A percentile compares a stretch with the other conserved stretches of the same genome.
phyloP scores from a whole-genome alignment of 1,140 invertebrate species.

The Achatina immaculata region DNA sequence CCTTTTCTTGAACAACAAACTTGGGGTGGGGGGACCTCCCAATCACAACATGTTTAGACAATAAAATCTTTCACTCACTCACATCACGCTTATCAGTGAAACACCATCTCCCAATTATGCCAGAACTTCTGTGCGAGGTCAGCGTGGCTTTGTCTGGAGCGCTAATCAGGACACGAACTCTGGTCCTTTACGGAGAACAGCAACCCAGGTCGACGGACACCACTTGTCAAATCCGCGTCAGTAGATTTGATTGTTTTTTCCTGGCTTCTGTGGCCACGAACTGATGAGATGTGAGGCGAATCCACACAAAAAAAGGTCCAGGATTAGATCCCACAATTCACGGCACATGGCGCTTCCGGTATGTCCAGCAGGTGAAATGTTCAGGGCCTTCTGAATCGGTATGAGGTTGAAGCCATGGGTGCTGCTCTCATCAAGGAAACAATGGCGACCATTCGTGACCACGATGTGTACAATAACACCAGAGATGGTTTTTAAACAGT shows the following conservation, averaged over 20 bases:
- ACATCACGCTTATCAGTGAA: too few species aligned
- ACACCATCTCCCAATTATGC: too few species aligned
- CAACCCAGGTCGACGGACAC: not conserved
- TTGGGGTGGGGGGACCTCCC: too few species aligned
- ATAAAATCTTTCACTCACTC: too few species aligned
- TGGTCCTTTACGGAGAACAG: not conserved
- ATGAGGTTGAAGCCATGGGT: conserved; percentile 17
- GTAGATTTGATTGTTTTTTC: not conserved
- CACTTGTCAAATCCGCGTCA: not conserved
- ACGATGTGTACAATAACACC: not conserved
- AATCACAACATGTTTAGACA: too few species aligned
- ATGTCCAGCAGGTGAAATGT: conserved; percentile 20
- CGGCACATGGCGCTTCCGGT: conserved; percentile 30
- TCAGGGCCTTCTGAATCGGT: conserved; percentile 6
- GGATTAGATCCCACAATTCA: conserved; percentile 8
- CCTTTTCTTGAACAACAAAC: too few species aligned
- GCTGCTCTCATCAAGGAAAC: not conserved
- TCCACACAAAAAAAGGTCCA: not conserved
- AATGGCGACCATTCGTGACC: not conserved
- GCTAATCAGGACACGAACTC: not conserved
- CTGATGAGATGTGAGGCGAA: not conserved
- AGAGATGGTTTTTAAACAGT: not conserved
- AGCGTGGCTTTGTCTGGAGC: not conserved
- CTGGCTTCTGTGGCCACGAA: not conserved
- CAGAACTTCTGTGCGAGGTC: not conserved